Conservation (phyloP, 2,888 invertebrate species). For the Plemyria rubiginata region DNA sequence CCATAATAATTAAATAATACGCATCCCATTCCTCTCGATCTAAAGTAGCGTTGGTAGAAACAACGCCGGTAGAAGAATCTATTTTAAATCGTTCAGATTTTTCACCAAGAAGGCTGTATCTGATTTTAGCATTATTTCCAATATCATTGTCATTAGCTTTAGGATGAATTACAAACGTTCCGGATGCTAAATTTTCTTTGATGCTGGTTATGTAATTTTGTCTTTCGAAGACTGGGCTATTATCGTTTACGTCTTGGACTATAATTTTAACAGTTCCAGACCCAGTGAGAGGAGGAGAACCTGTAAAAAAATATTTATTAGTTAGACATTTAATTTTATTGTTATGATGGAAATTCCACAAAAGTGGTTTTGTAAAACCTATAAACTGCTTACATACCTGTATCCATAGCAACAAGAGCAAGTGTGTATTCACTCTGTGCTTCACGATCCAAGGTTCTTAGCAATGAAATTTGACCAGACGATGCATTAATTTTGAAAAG, state of each 20-base stretch:
- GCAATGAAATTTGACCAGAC: conserved; percentile 94
- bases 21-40: conserved; percentile 92
- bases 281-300: conserved; percentile 96
- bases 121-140: conserved; percentile 94
- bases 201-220: conserved; percentile 92
- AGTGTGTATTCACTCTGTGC: conserved; percentile 92
- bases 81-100: conserved; percentile 92
- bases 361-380: neutral
- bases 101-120: conserved; percentile 93
- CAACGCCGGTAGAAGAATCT: conserved; percentile 90
- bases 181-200: conserved; percentile 92
- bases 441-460: conserved; percentile 93
- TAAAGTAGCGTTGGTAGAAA: conserved; percentile 89
- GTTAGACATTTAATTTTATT: neutral
- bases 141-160: conserved; percentile 92
- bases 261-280: conserved; percentile 95
- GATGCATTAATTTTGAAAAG: conserved; percentile 96
- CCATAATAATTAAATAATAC: conserved; percentile 93
- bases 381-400: conserved; percentile 88
- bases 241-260: conserved; percentile 97
- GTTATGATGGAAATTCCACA: neutral
- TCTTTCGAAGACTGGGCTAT: conserved; percentile 94
- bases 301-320: conserved; percentile 80
- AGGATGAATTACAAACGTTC: conserved; percentile 91
- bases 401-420: conserved; percentile 96